Conservation (phyloP, 2,113 vertebrate genomes). For the Parotia lawesii region DNA sequence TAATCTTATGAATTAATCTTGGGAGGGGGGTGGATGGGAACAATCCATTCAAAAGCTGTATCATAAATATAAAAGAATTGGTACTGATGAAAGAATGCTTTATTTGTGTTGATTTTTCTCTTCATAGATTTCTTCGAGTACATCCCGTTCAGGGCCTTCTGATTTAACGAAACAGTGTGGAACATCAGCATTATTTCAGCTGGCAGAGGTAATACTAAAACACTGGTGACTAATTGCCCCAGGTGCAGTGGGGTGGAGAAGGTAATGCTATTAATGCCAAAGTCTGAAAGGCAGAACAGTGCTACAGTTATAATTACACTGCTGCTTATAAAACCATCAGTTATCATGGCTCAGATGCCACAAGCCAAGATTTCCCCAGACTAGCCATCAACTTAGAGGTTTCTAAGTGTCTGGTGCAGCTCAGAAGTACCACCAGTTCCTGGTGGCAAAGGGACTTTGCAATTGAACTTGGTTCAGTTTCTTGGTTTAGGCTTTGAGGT, state of each 20-base stretch:
- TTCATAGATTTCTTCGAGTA: constrained; percentile 76
- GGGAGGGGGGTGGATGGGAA: neutral
- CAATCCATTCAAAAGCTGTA: neutral
- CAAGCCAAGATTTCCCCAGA: neutral
- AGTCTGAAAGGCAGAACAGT: neutral
- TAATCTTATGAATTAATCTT: neutral
- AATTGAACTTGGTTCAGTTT: neutral
- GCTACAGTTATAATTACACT: constrained; percentile 14
- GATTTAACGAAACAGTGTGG: constrained; percentile 81
- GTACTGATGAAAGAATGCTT: neutral
- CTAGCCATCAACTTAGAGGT: neutral
- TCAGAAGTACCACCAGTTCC: neutral
- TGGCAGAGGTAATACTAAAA: constrained; percentile 81
- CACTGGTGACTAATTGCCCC: constrained; percentile 27
- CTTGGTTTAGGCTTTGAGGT: neutral
- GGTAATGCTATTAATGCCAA: neutral
- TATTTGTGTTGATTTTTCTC: neutral
- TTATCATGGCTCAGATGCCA: neutral
- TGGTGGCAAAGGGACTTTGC: neutral
- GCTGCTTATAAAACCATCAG: constrained; percentile 20
- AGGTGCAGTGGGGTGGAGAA: neutral
- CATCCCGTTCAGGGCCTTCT: constrained; percentile 69
- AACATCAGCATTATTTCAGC: constrained; percentile 85
- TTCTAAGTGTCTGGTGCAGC: neutral
- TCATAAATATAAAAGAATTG: neutral